Base-by-base conservation (phyloP, 1,140 invertebrate species). In the Caenorhabditis brenneri region DNA sequence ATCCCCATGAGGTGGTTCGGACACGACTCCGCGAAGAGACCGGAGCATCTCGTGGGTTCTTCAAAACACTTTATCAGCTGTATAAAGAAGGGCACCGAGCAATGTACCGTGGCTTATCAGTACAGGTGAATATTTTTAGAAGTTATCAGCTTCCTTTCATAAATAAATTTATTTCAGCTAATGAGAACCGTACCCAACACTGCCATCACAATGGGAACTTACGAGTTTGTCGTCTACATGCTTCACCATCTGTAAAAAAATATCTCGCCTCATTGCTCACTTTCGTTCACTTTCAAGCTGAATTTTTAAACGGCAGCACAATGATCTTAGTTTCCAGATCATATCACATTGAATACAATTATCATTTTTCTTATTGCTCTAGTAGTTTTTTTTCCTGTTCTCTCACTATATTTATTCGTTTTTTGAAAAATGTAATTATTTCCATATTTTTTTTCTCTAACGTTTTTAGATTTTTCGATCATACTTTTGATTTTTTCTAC, bases 1-100 rank as follows among this genome's bases (percentile, higher is more conserved):
- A 87, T 79, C 86, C 86, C 2, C 86, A 87, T 33, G 86, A 87
- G 33, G 86, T 87, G 6, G 85, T 87, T 7, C 86, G 86, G 19
- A 87, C 86, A 16, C 81, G 86, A 29, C 85, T 87, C 22, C 79
- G 86, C 19, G 86, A 87, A 48, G 86, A 87, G 36, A 78, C 42
- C 16, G 55, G 42, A 19, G 36, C 22, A 16, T 46, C 53, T 2
- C 81, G 79, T 19, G 86, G 86, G 7, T 87, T 87, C 81, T 87
- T 79, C 42, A 39, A 60, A 10, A 87, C 86, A 24, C 80, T 86
- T n/a, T 80, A 53, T 51, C 31, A 58, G 22, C 31, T 87, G 27
- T 87, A 87, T 42, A 78, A 84, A 19, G 86, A 87, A 53, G 86
- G 86, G 9, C 49, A 78, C 24, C 65, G 36, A 3, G 24, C 74